Conservation (phyloP, 2,888 invertebrate genomes). For the Dendrolimus houi region DNA sequence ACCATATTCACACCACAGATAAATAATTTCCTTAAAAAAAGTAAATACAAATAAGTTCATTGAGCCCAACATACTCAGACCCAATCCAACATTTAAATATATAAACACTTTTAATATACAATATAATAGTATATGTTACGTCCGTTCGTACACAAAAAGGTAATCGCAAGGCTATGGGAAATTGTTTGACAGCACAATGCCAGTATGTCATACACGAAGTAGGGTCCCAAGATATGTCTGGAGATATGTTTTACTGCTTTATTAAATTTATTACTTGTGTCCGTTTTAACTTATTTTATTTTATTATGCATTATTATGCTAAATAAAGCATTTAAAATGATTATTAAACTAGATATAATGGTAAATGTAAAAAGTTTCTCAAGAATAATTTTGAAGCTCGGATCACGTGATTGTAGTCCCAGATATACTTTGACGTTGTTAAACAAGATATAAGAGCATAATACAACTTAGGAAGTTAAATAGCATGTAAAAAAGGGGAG, state of each 20-base stretch:
- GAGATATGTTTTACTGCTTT: not conserved
- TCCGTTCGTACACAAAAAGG: slow-evolving; percentile 34
- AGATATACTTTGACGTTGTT: too few species aligned
- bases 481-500: too few species aligned
- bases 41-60: not conserved
- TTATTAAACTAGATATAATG: too few species aligned
- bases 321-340: too few species aligned
- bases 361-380: too few species aligned
- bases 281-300: not conserved
- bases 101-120: slow-evolving; percentile 39
- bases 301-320: not conserved
- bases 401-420: too few species aligned
- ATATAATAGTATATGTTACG: slow-evolving; percentile 14
- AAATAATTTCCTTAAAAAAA: not conserved
- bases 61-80: not conserved
- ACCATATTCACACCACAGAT: too few species aligned
- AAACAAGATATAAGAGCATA: too few species aligned
- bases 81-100: slow-evolving; percentile 8
- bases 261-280: not conserved
- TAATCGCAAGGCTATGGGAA: slow-evolving; percentile 52
- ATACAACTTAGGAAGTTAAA: too few species aligned
- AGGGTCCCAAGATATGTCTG: slow-evolving; percentile 17
- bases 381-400: too few species aligned
- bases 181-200: slow-evolving; percentile 33
- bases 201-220: slow-evolving; percentile 12